phyloP scores from a whole-genome alignment of 64 coral and sea anemone genomes.

The Astreopora myriophthalma region DNA sequence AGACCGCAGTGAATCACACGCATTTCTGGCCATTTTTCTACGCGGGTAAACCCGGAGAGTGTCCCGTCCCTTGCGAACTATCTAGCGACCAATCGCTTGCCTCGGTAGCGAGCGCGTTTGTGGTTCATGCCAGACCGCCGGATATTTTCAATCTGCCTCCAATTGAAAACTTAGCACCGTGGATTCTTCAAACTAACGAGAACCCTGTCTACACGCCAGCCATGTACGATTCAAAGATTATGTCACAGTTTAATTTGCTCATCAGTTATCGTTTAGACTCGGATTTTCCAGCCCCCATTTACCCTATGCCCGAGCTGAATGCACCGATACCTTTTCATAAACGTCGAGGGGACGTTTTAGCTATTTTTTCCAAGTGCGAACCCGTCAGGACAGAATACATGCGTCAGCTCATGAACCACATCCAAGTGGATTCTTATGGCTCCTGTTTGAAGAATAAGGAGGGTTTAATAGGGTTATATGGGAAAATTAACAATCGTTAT shows the following conservation, averaged over 20 bases:
- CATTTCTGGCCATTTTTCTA: constrained; percentile 98
- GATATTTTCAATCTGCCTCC: constrained; percentile 89
- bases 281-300: constrained; percentile 93
- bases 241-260: constrained; percentile 91
- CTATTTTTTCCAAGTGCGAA: constrained; percentile 92
- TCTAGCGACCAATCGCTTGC: constrained; percentile 79
- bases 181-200: constrained; percentile 98
- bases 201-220: constrained; percentile 93
- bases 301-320: constrained; percentile 78
- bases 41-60: constrained; percentile 82
- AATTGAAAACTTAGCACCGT: constrained; percentile 78
- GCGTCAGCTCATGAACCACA: constrained; percentile 90
- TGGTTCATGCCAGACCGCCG: constrained; percentile 86
- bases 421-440: constrained; percentile 90
- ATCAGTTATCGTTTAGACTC: constrained; percentile 91
- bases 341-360: constrained; percentile 70
- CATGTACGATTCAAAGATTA: constrained; percentile 61
- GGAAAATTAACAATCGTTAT: constrained; percentile 79
- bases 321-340: constrained; percentile 81
- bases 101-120: constrained; percentile 81
- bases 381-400: constrained; percentile 86
- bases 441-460: constrained; percentile 84
- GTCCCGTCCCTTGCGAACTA: constrained; percentile 88
- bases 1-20: constrained; percentile 73
- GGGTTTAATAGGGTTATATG: constrained; percentile 84